Percentiles rank a stretch among this genome's conserved stretches.
These are phyloP conservation scores for Lethocerus indicus DNA, from an alignment of 1,140 invertebrate species.

Conservation along the genomic window DNA sequence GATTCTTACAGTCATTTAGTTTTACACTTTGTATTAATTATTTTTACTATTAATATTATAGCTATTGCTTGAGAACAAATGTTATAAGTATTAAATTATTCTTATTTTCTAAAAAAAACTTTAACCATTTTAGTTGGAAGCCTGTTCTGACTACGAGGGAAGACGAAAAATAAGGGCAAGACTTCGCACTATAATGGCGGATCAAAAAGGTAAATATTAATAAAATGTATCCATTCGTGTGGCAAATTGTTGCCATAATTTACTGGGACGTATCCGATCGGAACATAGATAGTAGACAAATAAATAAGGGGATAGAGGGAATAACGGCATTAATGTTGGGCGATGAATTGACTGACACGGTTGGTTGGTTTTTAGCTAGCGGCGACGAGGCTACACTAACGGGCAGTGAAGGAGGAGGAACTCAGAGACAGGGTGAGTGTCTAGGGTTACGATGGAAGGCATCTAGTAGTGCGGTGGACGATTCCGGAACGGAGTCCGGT, in stretches of 20 bases:
- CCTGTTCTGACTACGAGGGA: slow-evolving; percentile 71
- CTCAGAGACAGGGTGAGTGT: slow-evolving; percentile 30
- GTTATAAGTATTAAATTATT: too few species aligned
- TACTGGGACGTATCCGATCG: too few species aligned
- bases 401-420: not conserved
- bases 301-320: too few species aligned
- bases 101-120: not conserved
- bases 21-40: too few species aligned
- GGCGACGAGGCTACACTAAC: not conserved
- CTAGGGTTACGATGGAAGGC: slow-evolving; percentile 19
- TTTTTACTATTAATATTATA: too few species aligned
- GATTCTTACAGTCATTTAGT: too few species aligned
- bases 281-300: too few species aligned
- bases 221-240: not conserved
- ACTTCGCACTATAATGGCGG: slow-evolving; percentile 56
- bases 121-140: slow-evolving; percentile 45
- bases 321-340: too few species aligned
- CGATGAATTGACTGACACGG: too few species aligned
- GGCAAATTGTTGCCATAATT: too few species aligned
- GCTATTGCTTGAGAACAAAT: too few species aligned
- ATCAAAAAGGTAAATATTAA: slow-evolving; percentile 45
- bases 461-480: slow-evolving; percentile 24
- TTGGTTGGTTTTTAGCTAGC: too few species aligned
- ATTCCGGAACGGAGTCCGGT: slow-evolving; percentile 48
- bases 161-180: slow-evolving; percentile 59